Percentiles rank a stretch among this genome's conserved stretches.
phyloP scores from a whole-genome alignment of 2,888 invertebrate species.

The Oscheius sp. region DNA sequence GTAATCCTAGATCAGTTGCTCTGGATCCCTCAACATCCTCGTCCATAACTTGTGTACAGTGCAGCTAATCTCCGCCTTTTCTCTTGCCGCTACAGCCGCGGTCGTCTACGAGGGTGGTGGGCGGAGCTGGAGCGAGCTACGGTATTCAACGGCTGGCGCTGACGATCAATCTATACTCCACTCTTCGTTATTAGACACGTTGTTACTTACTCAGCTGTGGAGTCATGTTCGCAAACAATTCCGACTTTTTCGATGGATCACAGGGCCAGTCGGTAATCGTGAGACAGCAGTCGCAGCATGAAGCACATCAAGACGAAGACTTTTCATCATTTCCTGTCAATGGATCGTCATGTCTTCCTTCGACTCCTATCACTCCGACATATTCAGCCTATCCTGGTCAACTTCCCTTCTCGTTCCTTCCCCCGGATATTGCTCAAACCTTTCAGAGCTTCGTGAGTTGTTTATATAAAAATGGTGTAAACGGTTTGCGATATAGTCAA shows the following conservation, averaged over 20 bases:
- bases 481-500: too few species aligned
- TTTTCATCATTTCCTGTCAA: slow-evolving; percentile 12
- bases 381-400: slow-evolving; percentile 19
- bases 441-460: slow-evolving; percentile 20
- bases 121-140: slow-evolving; percentile 5
- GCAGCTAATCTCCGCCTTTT: slow-evolving; percentile 34
- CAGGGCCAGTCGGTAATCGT: slow-evolving; percentile 33
- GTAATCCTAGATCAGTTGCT: neutral
- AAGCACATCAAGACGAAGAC: neutral
- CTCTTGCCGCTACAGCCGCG: slow-evolving; percentile 29
- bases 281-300: slow-evolving; percentile 17
- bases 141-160: neutral
- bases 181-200: slow-evolving; percentile 31
- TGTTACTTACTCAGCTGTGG: slow-evolving; percentile 37
- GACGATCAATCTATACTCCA: slow-evolving; percentile 34
- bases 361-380: slow-evolving; percentile 27
- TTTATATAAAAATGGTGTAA: neutral
- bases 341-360: slow-evolving; percentile 26
- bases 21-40: slow-evolving; percentile 17
- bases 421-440: slow-evolving; percentile 16
- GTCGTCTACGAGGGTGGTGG: slow-evolving; percentile 18
- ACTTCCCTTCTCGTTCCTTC: slow-evolving; percentile 23
- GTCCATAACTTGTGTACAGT: slow-evolving; percentile 19
- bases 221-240: slow-evolving; percentile 39
- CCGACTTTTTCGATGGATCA: slow-evolving; percentile 28